phyloP scores from a whole-genome alignment of 2,888 invertebrate genomes.

The Lottia scabra region DNA sequence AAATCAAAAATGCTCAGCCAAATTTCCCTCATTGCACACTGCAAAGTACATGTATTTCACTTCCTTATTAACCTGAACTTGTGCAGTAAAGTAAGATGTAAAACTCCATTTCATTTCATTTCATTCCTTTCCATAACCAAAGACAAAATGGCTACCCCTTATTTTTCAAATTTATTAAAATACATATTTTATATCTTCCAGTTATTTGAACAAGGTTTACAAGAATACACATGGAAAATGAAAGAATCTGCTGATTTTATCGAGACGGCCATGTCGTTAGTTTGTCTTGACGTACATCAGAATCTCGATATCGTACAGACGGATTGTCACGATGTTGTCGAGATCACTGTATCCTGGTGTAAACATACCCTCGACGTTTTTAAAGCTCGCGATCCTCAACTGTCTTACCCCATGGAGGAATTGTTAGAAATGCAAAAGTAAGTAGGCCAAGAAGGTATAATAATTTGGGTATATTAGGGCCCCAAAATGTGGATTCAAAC shows the following conservation, averaged over 20 bases:
- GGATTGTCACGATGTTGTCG: slow-evolving; percentile 63
- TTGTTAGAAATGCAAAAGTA: slow-evolving; percentile 61
- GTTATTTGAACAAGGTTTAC: slow-evolving; percentile 66
- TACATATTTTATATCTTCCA: too few species aligned
- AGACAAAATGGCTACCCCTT: too few species aligned
- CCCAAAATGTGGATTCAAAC: too few species aligned
- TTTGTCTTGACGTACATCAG: slow-evolving; percentile 65
- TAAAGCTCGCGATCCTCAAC: slow-evolving; percentile 41
- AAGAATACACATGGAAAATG: slow-evolving; percentile 66
- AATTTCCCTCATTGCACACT: too few species aligned
- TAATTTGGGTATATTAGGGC: too few species aligned
- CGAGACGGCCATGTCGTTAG: slow-evolving; percentile 65
- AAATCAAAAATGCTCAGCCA: too few species aligned
- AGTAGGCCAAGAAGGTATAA: slow-evolving; percentile 18
- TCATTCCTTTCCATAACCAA: too few species aligned
- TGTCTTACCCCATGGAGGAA: slow-evolving; percentile 63
- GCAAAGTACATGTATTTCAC: too few species aligned
- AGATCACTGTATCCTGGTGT: slow-evolving; percentile 65
- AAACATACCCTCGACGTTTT: slow-evolving; percentile 63
- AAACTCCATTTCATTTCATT: too few species aligned
- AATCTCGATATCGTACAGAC: slow-evolving; percentile 67
- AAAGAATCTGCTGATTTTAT: slow-evolving; percentile 68
- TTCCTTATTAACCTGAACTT: too few species aligned
- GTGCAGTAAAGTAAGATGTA: too few species aligned
- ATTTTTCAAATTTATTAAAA: too few species aligned